Evolutionary conservation across 2,113 vertebrate species (phyloP), one percentile per base, ranked within the genome.

Genomic region (Cnemophilus loriae): DNA sequence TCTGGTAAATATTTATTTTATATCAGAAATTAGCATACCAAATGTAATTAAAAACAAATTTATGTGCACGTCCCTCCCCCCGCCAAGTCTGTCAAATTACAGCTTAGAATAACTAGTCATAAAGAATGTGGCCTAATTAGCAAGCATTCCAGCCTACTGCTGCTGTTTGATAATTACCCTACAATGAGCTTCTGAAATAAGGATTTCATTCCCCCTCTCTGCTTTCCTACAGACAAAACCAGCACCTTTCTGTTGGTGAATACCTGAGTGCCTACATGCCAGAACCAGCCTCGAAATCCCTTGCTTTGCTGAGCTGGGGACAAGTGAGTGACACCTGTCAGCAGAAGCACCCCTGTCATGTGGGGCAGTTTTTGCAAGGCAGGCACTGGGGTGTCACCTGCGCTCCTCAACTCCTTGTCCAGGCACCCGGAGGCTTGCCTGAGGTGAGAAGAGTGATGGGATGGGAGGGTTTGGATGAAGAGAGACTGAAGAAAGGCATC

Each of bases 11-110:
- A 98, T 98, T 98, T 98, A 98, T 98, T 98, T 98, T 98, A 97
- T 98, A 98, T 98, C 98, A 98, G 97, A 98, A 98, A 98, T 98
- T 98, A 98, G 98, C 98, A 98, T 98, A 98, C 98, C 98, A 98
- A 98, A 98, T 98, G 98, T 98, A 98, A 98, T 98, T 98, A 98
- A 98, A 97, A 98, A 95, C 97, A 97, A 98, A 97, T 97, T 97
- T 93, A 95, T 97, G 97, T 96, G 90, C 59, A 75, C 90, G 78
- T 93, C 89, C 92, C 83, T 41, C 79, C 89, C 89, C n/a, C 95
- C 61, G 50, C 84, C 75, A 26, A 81, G 97, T 96, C 97, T 97
- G 93, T 97, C 97, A 98, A 98, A 97, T 96, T 96, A 96, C 97
- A 96, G 96, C 95, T 98, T 71, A 57, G 95, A 97, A 96, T 96